Evolutionary conservation across 2,888 invertebrate genomes (phyloP).

Genomic region (Trisateles emortualis): DNA sequence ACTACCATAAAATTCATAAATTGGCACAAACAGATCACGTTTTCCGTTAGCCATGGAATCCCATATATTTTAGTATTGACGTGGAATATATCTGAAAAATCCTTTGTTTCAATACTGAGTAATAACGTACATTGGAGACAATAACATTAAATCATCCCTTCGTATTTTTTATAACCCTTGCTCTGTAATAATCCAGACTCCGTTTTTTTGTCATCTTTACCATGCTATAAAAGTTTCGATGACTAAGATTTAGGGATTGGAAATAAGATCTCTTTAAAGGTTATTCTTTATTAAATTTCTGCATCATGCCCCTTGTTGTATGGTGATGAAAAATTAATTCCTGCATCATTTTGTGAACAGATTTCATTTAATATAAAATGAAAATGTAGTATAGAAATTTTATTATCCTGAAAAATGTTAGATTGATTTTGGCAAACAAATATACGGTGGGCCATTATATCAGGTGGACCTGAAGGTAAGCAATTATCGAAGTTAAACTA

Average conservation of each 20-base stretch:
- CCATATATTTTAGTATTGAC: conserved; percentile 39
- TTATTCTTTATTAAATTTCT: conserved; percentile 29
- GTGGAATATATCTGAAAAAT: conserved; percentile 41
- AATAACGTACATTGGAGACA: conserved; percentile 46
- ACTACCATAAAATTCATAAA: conserved; percentile 23
- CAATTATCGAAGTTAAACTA: too few species aligned
- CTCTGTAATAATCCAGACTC: conserved; percentile 29
- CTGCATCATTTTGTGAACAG: not conserved
- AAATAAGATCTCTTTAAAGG: conserved; percentile 25
- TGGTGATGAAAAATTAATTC: not conserved
- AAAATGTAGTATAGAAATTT: too few species aligned
- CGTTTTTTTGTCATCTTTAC: conserved; percentile 33
- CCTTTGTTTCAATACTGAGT: conserved; percentile 45
- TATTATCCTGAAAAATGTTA: too few species aligned
- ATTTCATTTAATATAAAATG: not conserved
- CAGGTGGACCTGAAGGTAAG: too few species aligned
- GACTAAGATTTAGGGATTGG: conserved; percentile 39
- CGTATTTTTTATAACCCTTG: conserved; percentile 45
- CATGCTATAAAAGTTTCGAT: conserved; percentile 38
- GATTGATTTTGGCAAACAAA: too few species aligned
- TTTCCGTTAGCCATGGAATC: conserved; percentile 33
- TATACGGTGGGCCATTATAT: too few species aligned
- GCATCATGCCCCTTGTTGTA: not conserved
- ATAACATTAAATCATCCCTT: conserved; percentile 49
- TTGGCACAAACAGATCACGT: conserved; percentile 27